Evolutionary conservation across 2,113 vertebrate genomes (phyloP), one percentile per base, ranked within the genome.

Genomic region (Pangasianodon gigas): DNA sequence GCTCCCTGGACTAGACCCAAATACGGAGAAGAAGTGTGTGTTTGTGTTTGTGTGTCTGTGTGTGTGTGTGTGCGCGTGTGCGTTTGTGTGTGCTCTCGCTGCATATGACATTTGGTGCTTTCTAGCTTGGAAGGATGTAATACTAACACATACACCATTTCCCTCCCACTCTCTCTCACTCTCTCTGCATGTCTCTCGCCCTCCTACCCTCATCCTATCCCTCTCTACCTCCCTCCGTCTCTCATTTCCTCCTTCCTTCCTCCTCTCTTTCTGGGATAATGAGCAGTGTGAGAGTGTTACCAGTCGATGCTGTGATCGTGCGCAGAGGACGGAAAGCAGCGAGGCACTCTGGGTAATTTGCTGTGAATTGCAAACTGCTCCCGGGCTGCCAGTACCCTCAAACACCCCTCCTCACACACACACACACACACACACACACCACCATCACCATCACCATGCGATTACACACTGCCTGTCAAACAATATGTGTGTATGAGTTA

Each of bases 331-430:
- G 24, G 89, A 71, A 71, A 80, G 41, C 29, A 92, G 80, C 58
- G 62, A 62, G 60, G 89, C 85, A 90, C 81, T 89, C 87, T 92
- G 87, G 89, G 91, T 90, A 84, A 88, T 92, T 89, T 89, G 58
- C 87, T 87, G 79, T 86, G 85, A 88, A 58, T 88, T 85, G 71
- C 67, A 60, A 89, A 88, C 84, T 87, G 85, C 71, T 89, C 86
- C 60, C 56, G 69, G 84, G 83, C 89, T 90, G 75, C 58, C 41
- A 87, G 26, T 84, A 37, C 52, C 83, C 79, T 60, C 51, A 56
- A 44, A 54, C 24, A 9, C 19, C 14, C 58, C 74, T 52, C 65
- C 52, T 84, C 62, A n/a, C 21, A 24, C 51, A 84, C 67, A 84
- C 32, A 62, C 79, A 88, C 79, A 52, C 79, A 77, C 71, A 32